Base-by-base conservation (phyloP, 2,113 vertebrate genomes). In the Ciconia maguari region DNA sequence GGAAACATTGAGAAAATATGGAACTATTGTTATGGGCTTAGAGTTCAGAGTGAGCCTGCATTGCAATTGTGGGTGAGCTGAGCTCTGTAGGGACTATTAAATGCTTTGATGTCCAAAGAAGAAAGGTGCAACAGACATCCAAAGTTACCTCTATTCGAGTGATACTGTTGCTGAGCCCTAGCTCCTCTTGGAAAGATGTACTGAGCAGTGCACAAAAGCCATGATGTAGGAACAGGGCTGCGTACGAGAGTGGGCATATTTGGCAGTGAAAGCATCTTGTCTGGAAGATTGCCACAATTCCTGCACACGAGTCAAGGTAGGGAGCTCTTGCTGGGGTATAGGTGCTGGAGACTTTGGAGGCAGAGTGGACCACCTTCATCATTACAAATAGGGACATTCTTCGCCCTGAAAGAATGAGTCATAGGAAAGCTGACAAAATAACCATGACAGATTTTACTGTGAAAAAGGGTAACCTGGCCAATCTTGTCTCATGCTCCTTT, bases 271-370 rank as follows among this genome's bases (percentile, higher is more conserved):
- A 75, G 2, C 5, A 20, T 75, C 42, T 54, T 57, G 16, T 66
- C 64, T 89, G 69, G 38, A 83, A 78, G 25, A 34, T 2, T 58
- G 32, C 29, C 26, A 49, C 17, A 83, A n/a, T 51, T 94, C 38
- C 4, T 0, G 1, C 32, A 36, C 7, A 1, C 0, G 4, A 52
- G 16, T 64, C 36, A 36, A 64, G 16, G 24, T 25, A 30, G n/a
- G 24, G 29, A 60, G 16, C 6, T 82, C 14, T 60, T 87, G 38
- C 32, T 34, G 29, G 36, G 12, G 13, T 51, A 54, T 7, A 58
- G 18, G 14, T 29, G 3, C 58, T 82, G 71, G 16, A 69, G 25
- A 75, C 7, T 9, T 51, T 60, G 32, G 25, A 66, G 25, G 22
- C 26, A 52, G 3, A 5, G 34, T 15, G 3, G 11, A 55, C 1